A percentile compares a stretch with the other conserved stretches of the same genome.
Evolutionary conservation across 2,888 invertebrate genomes (phyloP).

Genomic region (Tubulanus polymorphus): DNA sequence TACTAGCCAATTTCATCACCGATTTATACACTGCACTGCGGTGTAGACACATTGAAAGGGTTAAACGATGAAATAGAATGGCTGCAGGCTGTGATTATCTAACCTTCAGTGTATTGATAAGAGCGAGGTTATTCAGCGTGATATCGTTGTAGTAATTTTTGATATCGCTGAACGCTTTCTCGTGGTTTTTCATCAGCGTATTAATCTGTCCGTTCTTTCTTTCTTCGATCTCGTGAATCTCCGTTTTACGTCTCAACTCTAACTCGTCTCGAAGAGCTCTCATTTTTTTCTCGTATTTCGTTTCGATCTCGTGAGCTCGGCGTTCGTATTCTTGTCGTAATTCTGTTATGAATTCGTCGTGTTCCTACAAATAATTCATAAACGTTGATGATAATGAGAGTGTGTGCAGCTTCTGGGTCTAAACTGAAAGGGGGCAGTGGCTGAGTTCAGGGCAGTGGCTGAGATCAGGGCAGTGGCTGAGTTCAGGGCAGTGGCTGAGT

Average conservation of each 20-base stretch:
- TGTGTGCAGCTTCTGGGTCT: too few relatives aligned
- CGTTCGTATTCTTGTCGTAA: constrained; percentile 64
- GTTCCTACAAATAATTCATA: constrained; percentile 43
- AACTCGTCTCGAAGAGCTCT: constrained; percentile 71
- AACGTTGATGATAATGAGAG: too few relatives aligned
- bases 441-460: too few relatives aligned
- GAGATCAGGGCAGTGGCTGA: too few relatives aligned
- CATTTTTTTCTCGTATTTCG: constrained; percentile 72
- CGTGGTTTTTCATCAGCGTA: constrained; percentile 74
- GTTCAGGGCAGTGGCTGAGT: too few relatives aligned
- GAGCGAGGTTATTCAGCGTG: constrained; percentile 83
- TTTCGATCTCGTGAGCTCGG: constrained; percentile 67
- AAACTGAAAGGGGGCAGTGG: too few relatives aligned
- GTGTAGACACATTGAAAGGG: too few relatives aligned
- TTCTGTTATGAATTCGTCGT: constrained; percentile 59
- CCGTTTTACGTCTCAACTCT: constrained; percentile 56
- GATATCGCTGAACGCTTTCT: constrained; percentile 79
- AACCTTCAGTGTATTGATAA: constrained; percentile 84
- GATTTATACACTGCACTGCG: too few relatives aligned
- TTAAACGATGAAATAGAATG: too few relatives aligned
- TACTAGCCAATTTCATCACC: too few relatives aligned
- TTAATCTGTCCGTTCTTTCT: constrained; percentile 83
- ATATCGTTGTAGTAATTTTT: constrained; percentile 95
- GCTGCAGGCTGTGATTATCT: too few relatives aligned
- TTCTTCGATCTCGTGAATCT: constrained; percentile 74